A percentile compares a stretch with the other conserved stretches of the same genome.
These are phyloP conservation scores for Danaus chrysippus DNA, from an alignment of 2,888 invertebrate species.

Conservation along the genomic window DNA sequence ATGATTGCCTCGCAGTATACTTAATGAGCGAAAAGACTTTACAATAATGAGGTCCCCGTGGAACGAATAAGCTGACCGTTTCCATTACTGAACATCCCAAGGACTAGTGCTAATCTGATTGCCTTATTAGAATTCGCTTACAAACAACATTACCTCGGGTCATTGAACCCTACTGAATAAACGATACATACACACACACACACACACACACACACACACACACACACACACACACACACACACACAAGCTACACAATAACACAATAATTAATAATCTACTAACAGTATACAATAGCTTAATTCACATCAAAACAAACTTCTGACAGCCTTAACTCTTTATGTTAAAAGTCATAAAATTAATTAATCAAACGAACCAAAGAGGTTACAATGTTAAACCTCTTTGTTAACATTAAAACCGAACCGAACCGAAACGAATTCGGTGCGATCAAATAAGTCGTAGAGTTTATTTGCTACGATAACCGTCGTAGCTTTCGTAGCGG, in stretches of 20 bases:
- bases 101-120: conserved; percentile 4
- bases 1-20: background rate
- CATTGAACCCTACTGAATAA: background rate
- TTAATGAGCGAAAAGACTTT: background rate
- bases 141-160: background rate
- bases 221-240: no score
- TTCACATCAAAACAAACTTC: background rate
- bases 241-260: no score
- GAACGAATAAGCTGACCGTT: background rate
- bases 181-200: no score
- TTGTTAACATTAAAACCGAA: conserved; percentile 1
- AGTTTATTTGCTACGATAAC: conserved; percentile 14
- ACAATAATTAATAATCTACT: no score
- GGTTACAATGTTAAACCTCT: background rate
- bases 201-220: no score
- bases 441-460: conserved; percentile 10
- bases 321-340: background rate
- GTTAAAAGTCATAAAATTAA: background rate
- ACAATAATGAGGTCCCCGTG: background rate
- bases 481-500: conserved; percentile 17
- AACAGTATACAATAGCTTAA: no score
- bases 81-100: background rate
- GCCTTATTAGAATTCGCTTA: background rate
- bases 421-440: background rate
- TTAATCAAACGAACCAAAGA: conserved; percentile 1